These are phyloP conservation scores for Tarsius wallacei DNA, from an alignment of 2,797 vertebrate species.

Conservation along the genomic window DNA sequence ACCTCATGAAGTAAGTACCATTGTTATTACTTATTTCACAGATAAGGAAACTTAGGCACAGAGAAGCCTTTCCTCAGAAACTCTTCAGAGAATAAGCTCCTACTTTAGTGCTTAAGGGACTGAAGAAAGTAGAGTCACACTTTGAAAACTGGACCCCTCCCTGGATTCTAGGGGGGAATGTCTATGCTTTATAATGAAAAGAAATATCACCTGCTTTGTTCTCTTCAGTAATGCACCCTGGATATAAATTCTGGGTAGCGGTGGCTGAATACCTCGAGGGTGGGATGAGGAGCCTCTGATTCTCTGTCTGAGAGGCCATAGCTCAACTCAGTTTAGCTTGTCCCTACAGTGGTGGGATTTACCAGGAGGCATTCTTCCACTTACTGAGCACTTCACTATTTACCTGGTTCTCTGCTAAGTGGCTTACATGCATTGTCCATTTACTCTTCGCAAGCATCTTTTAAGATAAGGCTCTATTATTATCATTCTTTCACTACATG, in stretches of 20 bases:
- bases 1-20: not conserved
- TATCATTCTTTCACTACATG: not conserved
- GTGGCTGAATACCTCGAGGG: not conserved
- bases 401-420: not conserved
- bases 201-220: not conserved
- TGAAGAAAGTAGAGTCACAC: not conserved
- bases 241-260: not conserved
- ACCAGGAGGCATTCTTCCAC: not conserved
- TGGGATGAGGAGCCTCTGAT: not conserved
- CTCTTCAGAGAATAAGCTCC: not conserved
- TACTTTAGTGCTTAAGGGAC: not conserved
- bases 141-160: not conserved
- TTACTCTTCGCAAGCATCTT: not conserved
- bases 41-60: not conserved
- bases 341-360: too few species aligned
- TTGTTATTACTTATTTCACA: not conserved
- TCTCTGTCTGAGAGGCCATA: not conserved
- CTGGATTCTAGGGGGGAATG: not conserved
- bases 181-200: conserved; percentile 9
- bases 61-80: not conserved
- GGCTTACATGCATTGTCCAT: not conserved
- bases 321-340: not conserved
- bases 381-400: not conserved
- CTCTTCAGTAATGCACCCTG: not conserved
- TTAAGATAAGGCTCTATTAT: not conserved